These are phyloP conservation scores for Lasiommata megera DNA, from an alignment of 2,888 invertebrate species.

Conservation along the genomic window DNA sequence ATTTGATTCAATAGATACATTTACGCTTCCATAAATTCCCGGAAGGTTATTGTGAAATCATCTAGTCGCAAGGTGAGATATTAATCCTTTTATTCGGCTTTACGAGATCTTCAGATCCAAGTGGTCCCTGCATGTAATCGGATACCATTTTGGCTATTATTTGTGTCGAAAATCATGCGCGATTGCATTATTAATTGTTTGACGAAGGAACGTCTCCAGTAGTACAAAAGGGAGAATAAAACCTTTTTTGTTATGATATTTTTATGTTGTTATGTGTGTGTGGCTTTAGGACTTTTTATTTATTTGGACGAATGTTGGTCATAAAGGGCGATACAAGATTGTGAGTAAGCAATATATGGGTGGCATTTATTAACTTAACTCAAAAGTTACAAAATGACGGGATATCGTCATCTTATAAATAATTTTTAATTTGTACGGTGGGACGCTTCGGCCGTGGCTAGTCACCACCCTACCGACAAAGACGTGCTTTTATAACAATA, in stretches of 20 bases:
- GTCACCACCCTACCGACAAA: no score
- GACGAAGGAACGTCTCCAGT: background rate
- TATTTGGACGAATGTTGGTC: no score
- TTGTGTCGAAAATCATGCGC: conserved; percentile 1
- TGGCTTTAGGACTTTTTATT: no score
- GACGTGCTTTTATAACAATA: no score
- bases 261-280: no score
- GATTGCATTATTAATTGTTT: conserved; percentile 14
- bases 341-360: no score
- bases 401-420: no score
- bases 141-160: conserved; percentile 18
- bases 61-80: conserved; percentile 63
- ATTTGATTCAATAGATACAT: conserved; percentile 57
- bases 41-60: conserved; percentile 61
- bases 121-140: conserved; percentile 28
- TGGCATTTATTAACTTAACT: no score
- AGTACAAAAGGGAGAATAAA: background rate
- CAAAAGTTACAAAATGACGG: no score
- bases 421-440: no score
- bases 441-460: no score
- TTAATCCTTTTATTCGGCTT: conserved; percentile 52
- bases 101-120: conserved; percentile 36
- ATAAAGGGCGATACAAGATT: no score
- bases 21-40: conserved; percentile 61
- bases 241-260: background rate